Evolutionary conservation across 2,113 vertebrate genomes (phyloP).

Genomic region (Garra rufa): DNA sequence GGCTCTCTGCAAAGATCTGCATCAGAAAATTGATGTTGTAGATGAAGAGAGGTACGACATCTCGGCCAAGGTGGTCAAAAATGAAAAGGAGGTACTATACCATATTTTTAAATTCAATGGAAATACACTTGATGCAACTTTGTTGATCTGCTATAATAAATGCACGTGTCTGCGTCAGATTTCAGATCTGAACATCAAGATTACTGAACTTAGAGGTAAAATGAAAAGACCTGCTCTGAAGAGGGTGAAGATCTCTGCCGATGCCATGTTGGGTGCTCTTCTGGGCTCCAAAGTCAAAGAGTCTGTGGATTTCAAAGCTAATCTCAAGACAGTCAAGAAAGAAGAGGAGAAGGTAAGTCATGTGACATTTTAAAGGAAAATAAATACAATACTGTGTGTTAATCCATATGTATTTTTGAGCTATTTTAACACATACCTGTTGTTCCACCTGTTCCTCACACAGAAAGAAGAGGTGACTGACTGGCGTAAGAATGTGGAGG

Average conservation of each 20-base stretch:
- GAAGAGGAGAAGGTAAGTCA: constrained; percentile 77
- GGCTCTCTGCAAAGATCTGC: constrained; percentile 76
- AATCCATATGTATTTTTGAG: background rate
- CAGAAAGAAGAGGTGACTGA: constrained; percentile 70
- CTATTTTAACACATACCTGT: background rate
- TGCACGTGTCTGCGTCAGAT: constrained; percentile 63
- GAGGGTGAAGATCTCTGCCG: constrained; percentile 78
- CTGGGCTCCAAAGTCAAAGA: constrained; percentile 77
- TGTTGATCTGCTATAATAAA: background rate
- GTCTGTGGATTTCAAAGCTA: constrained; percentile 79
- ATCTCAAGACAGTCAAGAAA: constrained; percentile 82
- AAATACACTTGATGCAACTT: background rate
- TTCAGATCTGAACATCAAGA: constrained; percentile 74
- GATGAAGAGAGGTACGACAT: constrained; percentile 81
- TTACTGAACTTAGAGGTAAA: constrained; percentile 81
- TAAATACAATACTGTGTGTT: background rate
- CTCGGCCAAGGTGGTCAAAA: constrained; percentile 73
- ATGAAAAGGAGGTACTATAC: constrained; percentile 67
- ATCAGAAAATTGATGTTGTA: constrained; percentile 74
- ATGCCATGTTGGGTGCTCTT: constrained; percentile 80
- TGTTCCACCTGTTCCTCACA: background rate
- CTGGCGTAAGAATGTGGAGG: constrained; percentile 75
- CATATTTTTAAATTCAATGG: background rate
- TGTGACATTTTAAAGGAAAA: background rate
- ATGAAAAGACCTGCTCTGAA: constrained; percentile 80